Conservation (phyloP, 2,113 vertebrate species). For the Entomyzon cyanotis region DNA sequence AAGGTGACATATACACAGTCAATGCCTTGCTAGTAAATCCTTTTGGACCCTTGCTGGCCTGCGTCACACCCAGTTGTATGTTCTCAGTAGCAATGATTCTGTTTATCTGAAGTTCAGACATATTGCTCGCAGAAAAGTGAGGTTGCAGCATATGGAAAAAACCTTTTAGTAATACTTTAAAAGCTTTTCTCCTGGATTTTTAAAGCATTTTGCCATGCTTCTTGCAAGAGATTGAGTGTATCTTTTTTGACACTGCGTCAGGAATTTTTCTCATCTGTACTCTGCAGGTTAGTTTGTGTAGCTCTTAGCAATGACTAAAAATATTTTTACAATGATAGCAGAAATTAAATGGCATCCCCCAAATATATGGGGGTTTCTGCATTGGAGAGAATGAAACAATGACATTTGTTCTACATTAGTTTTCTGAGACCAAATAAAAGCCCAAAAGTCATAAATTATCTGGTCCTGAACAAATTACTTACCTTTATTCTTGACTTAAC, state of each 20-base stretch:
- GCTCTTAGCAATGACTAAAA: neutral
- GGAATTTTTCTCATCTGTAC: neutral
- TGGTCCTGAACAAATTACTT: neutral
- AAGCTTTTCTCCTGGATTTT: neutral
- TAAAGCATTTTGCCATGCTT: neutral
- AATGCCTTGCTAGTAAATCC: conserved; percentile 15
- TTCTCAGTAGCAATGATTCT: neutral
- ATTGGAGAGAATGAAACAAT: neutral
- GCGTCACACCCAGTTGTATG: neutral
- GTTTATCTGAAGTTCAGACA: neutral
- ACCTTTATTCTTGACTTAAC: neutral
- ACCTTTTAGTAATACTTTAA: neutral
- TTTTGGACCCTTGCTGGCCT: conserved; percentile 3
- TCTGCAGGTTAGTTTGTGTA: neutral
- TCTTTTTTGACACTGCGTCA: neutral
- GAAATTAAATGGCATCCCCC: neutral
- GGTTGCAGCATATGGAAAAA: neutral
- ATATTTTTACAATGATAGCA: neutral
- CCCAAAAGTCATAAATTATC: neutral
- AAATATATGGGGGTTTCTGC: neutral
- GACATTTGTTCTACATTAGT: neutral
- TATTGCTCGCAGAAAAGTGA: neutral
- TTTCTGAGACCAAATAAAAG: neutral
- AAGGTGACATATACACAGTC: neutral
- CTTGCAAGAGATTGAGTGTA: neutral